Evolutionary conservation across 2,888 invertebrate species (phyloP).

Genomic region (Axea sp.): DNA sequence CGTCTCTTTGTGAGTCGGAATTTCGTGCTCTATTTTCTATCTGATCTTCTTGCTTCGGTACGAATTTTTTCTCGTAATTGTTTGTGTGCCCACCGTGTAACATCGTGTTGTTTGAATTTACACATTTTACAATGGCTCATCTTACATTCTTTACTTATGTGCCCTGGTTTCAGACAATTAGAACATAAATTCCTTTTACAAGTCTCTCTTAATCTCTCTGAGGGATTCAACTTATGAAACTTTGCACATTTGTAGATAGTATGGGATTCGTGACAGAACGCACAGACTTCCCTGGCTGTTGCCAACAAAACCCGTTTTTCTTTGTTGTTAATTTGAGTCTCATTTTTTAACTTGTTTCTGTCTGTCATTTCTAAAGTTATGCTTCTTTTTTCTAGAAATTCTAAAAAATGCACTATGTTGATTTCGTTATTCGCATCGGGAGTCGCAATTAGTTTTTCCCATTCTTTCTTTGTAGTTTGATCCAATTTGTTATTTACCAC

Average conservation of each 20-base stretch:
- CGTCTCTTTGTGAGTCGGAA: too few relatives aligned
- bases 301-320: too few relatives aligned
- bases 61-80: too few relatives aligned
- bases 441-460: slow-evolving; percentile 5
- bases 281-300: too few relatives aligned
- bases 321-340: too few relatives aligned
- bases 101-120: neutral
- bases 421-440: neutral
- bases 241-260: slow-evolving; percentile 10
- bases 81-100: neutral
- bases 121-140: slow-evolving; percentile 4
- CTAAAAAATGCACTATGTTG: too few relatives aligned
- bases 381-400: slow-evolving; percentile 2
- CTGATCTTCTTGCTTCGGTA: too few relatives aligned
- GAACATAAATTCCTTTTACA: slow-evolving; percentile 15
- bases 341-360: slow-evolving; percentile 3
- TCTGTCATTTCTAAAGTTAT: slow-evolving; percentile 5
- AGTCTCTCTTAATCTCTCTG: neutral
- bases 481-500: slow-evolving; percentile 21
- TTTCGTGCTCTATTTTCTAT: too few relatives aligned
- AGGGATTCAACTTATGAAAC: slow-evolving; percentile 1
- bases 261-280: slow-evolving; percentile 9
- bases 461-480: slow-evolving; percentile 7
- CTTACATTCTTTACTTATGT: slow-evolving; percentile 8
- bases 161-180: slow-evolving; percentile 24